Percentiles rank a stretch among this genome's conserved stretches.
phyloP scores from a whole-genome alignment of 1,140 invertebrate genomes.

The Centruroides sculpturatus region DNA sequence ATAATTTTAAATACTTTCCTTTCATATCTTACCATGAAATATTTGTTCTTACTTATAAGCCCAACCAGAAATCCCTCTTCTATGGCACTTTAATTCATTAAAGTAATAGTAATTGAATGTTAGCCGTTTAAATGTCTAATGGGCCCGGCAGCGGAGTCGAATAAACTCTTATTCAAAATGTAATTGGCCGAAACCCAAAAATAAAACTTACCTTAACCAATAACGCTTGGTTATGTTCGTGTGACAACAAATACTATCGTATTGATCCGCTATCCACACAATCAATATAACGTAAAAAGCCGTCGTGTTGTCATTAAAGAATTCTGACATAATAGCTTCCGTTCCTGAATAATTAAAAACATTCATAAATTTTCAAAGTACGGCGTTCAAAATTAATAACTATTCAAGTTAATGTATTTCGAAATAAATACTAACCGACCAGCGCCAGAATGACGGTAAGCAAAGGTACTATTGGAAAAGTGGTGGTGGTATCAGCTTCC shows the following conservation, averaged over 20 bases:
- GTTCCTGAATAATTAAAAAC: constrained; percentile 58
- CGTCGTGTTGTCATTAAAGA: constrained; percentile 96
- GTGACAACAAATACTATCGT: constrained; percentile 94
- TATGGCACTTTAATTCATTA: no score
- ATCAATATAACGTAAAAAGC: constrained; percentile 98
- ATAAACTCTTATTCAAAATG: not conserved
- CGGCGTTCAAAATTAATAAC: not conserved
- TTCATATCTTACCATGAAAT: no score
- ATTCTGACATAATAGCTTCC: constrained; percentile 99
- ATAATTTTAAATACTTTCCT: no score
- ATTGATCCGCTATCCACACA: constrained; percentile 98
- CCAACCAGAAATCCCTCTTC: no score
- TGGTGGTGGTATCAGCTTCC: constrained; percentile 36
- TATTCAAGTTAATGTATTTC: not conserved
- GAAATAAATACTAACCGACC: constrained; percentile 63
- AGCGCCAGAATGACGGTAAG: constrained; percentile 92
- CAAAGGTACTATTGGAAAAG: constrained; percentile 87
- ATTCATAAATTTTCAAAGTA: no score
- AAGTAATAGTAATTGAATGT: no score
- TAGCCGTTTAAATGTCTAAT: no score
- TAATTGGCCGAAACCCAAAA: not conserved
- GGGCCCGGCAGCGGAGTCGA: no score
- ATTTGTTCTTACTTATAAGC: no score
- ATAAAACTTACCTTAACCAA: constrained; percentile 68
- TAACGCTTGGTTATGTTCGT: constrained; percentile 83